Evolutionary conservation across 2,113 vertebrate species (phyloP), one percentile per base, ranked within the genome.

Genomic region (Pyxicephalus adspersus): DNA sequence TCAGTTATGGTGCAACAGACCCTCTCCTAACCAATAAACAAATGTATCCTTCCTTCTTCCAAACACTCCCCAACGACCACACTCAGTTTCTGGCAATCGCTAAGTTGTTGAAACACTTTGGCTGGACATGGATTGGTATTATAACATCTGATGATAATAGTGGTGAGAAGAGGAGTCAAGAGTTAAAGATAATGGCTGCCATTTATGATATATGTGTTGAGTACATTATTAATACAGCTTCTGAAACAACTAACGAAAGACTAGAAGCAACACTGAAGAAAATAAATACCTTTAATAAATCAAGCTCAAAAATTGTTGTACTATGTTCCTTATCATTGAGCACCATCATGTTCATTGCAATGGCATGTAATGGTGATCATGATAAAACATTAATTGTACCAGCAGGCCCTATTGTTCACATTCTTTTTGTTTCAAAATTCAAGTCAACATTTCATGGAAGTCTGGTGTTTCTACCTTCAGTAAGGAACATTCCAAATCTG

Each of bases 71-170:
- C 11, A 77, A 45, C 25, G 22, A 65, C 28, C 7, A 16, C 4
- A 57, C 26, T 13, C 61, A 65, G 5, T 11, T 4, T 22, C 26
- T 54, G 20, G 50, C 26, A 17, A 77, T 77, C 22, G 19, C n/a
- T 9, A 18, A 67, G 6, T 51, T 77, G n/a, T 5, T 77, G 20
- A 55, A 54, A 66, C 28, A 67, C n/a, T 66, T 66, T 67, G 64
- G 64, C 26, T 77, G 76, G 76, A 66, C 38, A 2, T 77, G 76
- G 64, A 64, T 77, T 38, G 76, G 76, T 18, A 29, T 77, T 57
- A 55, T 77, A 22, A 38, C 63, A 55, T 65, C 61, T 18, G 26
- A 66, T 77, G 63, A 77, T 54, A 51, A 66, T 22, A 9, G 16
- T 22, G 76, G 76, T 5, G 76, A 66, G 25, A 66, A 29, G 28